Evolutionary conservation across 1,140 invertebrate species (phyloP), one percentile per base, ranked within the genome.

Genomic region (Ooceraea biroi): DNA sequence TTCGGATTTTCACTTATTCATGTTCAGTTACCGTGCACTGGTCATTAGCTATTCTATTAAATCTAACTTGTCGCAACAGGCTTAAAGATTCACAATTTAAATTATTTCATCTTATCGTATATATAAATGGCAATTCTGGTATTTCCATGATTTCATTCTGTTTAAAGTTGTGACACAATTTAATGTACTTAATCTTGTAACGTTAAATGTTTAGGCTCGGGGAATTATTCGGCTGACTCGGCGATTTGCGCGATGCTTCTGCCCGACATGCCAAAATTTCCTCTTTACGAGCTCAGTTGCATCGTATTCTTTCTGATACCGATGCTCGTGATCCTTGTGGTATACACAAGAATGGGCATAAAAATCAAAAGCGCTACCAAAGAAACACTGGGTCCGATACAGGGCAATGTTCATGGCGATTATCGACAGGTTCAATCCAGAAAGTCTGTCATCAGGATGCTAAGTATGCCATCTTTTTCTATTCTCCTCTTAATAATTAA

Each of bases 281-380:
- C 97, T 11, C 91, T 97, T 17, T 97, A 97, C 82, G 97, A 98
- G 91, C 90, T 97, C n/a, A 97, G 97, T 90, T 96, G 96, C 74
- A 93, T 97, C 30, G 91, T 98, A 57, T 98, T 98, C 93, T 98
- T 98, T 93, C 92, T 97, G 12, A 94, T 98, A 60, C 98, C 98
- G 0, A 97, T 98, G 95, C 69, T 96, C 1, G 93, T 98, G 2
- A 97, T 98, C 41, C 95, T 97, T 10, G 94, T 96, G 12, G 94
- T 98, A 0, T 98, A 98, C 91, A 95, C 95, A 4, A 95, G 96
- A 48, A 98, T 98, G 96, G 97, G 96, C 0, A 88, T 96, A 1
- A 94, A 95, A 74, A 97, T 97, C 82, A 94, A 95, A 46, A 95
- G 92, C 83, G 95, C 95, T 91, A 95, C 95, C 25, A 95, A 90